These are phyloP conservation scores for Takifugu bimaculatus DNA, from an alignment of 2,113 vertebrate species.

Conservation along the genomic window DNA sequence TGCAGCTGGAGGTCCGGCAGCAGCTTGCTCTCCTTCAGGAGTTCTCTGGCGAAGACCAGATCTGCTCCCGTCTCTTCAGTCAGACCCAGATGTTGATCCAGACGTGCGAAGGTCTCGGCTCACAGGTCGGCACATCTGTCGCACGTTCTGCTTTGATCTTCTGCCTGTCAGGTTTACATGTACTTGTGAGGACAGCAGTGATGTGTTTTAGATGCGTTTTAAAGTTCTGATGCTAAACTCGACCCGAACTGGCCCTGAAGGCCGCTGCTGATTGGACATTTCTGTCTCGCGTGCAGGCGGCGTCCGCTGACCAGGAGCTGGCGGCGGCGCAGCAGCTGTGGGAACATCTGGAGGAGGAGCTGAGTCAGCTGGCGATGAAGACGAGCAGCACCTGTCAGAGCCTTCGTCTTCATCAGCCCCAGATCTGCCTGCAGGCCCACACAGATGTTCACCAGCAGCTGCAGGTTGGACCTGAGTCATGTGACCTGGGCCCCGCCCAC, in stretches of 20 bases:
- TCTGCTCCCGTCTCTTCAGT: constrained; percentile 7
- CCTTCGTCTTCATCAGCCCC: constrained; percentile 59
- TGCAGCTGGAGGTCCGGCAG: constrained; percentile 72
- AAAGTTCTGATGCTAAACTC: no score
- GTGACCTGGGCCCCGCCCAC: background rate
- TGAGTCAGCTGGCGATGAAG: constrained; percentile 55
- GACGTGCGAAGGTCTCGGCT: constrained; percentile 53
- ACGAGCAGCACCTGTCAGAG: constrained; percentile 64
- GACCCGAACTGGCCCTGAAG: no score
- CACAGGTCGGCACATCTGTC: constrained; percentile 69
- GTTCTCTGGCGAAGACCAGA: constrained; percentile 6
- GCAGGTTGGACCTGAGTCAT: constrained; percentile 73
- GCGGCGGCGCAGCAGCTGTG: constrained; percentile 67
- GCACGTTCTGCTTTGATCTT: background rate
- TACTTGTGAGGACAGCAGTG: no score
- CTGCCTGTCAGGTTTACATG: background rate
- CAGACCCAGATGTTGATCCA: constrained; percentile 51
- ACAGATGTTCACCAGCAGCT: constrained; percentile 66
- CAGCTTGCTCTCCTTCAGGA: constrained; percentile 72
- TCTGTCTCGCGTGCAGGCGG: constrained; percentile 56
- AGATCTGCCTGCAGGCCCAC: constrained; percentile 69
- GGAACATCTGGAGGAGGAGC: constrained; percentile 64
- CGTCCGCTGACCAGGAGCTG: constrained; percentile 60
- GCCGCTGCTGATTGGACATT: no score
- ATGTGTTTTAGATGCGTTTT: no score